Conservation (phyloP, 2,113 vertebrate genomes). For the Muntiacus muntjak region DNA sequence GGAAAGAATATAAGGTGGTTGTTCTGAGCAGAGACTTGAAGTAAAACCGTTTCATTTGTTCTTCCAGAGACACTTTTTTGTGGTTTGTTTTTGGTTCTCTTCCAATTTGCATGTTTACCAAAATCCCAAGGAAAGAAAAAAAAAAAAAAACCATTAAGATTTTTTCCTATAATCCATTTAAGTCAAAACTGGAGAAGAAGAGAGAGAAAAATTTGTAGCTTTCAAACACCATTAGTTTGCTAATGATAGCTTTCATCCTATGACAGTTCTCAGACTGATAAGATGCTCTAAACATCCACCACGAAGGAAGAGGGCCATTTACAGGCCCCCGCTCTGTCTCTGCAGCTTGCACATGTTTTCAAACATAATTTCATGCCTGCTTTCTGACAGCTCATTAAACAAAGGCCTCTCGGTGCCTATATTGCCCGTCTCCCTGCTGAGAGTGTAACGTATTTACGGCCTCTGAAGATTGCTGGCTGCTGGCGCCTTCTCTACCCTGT, state of each 20-base stretch:
- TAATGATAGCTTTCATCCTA: constrained; percentile 80
- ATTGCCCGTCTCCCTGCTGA: constrained; percentile 85
- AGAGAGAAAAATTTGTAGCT: constrained; percentile 80
- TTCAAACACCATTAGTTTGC: constrained; percentile 84
- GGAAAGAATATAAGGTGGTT: constrained; percentile 40
- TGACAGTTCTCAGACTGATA: constrained; percentile 84
- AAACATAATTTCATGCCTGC: constrained; percentile 87
- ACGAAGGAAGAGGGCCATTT: constrained; percentile 78
- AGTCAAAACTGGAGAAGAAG: constrained; percentile 75
- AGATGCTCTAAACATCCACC: constrained; percentile 76
- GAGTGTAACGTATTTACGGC: constrained; percentile 86
- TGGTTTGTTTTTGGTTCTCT: constrained; percentile 62
- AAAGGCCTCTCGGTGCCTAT: constrained; percentile 86
- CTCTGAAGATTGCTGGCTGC: constrained; percentile 85
- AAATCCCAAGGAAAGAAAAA: constrained; percentile 59
- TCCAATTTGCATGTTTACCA: constrained; percentile 68
- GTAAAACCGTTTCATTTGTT: constrained; percentile 38
- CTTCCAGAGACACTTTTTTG: constrained; percentile 20
- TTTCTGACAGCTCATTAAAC: constrained; percentile 90
- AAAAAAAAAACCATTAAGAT: constrained; percentile 42
- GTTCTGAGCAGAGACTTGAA: background rate
- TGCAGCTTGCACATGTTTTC: constrained; percentile 85
- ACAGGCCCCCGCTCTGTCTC: constrained; percentile 77
- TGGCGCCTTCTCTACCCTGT: constrained; percentile 81
- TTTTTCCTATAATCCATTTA: constrained; percentile 76